Base-by-base conservation (phyloP, 2,113 vertebrate species). In the Menura novaehollandiae region DNA sequence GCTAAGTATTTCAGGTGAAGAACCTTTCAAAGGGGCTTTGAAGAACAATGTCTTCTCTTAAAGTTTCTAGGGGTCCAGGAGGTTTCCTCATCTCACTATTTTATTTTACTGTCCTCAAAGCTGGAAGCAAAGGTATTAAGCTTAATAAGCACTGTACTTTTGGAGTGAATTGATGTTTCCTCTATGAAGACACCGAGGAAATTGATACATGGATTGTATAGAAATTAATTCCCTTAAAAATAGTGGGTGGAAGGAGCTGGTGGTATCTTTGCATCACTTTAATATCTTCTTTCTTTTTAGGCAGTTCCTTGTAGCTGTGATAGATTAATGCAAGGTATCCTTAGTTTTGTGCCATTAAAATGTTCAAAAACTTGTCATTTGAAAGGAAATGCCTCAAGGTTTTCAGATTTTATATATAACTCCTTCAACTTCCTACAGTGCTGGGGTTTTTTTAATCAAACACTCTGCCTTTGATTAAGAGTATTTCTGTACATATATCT, bases 241-340 rank as follows among this genome's bases (percentile, higher is more conserved):
- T 2, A 68, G 3, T 11, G 41, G 32, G 16, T 73, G 53, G 43
- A 51, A 37, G 30, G 53, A 71, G 6, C 12, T 3, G 6, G 28
- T 69, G 55, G 4, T 76, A 32, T 71, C 28, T 79, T 37, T 82
- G 59, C 4, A 2, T 66, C 18, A 23, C 30, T 73, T 85, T 49
- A 89, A 86, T 75, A 52, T 37, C 33, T 80, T 73, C 67, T 96
- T 94, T 96, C 85, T 71, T 96, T 92, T 90, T 86, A 96, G 93
- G 95, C 46, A 86, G 21, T 49, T 83, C 79, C 44, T n/a, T 74
- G 35, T 90, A 84, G 60, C 82, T 83, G 72, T 88, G 88, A 27
- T 95, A 96, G 55, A 63, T 88, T 93, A 47, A 24, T 59, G 33
- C 55, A 88, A 97, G 92, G 90, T 97, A 95, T 91, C 85, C 13